phyloP scores from a whole-genome alignment of 2,888 invertebrate species.

The Sialis fuliginosa region DNA sequence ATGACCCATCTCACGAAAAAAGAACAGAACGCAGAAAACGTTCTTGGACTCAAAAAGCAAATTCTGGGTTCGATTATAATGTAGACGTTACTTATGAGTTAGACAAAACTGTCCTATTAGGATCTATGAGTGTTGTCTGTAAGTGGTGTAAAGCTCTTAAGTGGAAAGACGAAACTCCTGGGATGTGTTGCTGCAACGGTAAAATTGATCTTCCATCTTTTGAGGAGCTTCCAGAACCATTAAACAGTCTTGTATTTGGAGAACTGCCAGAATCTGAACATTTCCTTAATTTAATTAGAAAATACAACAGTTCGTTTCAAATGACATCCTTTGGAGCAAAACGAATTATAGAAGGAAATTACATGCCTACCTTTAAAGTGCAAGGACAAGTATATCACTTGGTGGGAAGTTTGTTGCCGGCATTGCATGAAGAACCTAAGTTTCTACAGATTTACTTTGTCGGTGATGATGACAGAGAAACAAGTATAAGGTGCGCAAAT shows the following conservation, averaged over 20 bases:
- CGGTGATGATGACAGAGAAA: slow-evolving; percentile 2
- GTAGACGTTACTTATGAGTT: neutral
- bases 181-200: slow-evolving; percentile 11
- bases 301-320: neutral
- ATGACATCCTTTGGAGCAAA: slow-evolving; percentile 8
- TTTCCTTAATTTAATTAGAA: neutral
- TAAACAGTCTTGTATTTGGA: slow-evolving; percentile 7
- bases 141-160: slow-evolving; percentile 8
- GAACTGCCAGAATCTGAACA: slow-evolving; percentile 1
- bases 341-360: slow-evolving; percentile 4
- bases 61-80: neutral
- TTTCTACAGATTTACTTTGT: slow-evolving; percentile 5
- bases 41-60: neutral
- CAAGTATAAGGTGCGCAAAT: slow-evolving; percentile 7
- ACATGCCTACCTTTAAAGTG: slow-evolving; percentile 9
- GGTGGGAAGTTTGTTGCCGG: slow-evolving; percentile 9
- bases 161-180: slow-evolving; percentile 7
- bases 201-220: slow-evolving; percentile 11
- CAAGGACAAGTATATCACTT: slow-evolving; percentile 12
- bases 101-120: neutral
- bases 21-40: neutral
- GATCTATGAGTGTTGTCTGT: neutral
- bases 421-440: slow-evolving; percentile 5
- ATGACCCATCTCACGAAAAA: neutral
- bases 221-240: slow-evolving; percentile 8